phyloP scores from a whole-genome alignment of 2,113 vertebrate species.

The Chlamydotis undulata region DNA sequence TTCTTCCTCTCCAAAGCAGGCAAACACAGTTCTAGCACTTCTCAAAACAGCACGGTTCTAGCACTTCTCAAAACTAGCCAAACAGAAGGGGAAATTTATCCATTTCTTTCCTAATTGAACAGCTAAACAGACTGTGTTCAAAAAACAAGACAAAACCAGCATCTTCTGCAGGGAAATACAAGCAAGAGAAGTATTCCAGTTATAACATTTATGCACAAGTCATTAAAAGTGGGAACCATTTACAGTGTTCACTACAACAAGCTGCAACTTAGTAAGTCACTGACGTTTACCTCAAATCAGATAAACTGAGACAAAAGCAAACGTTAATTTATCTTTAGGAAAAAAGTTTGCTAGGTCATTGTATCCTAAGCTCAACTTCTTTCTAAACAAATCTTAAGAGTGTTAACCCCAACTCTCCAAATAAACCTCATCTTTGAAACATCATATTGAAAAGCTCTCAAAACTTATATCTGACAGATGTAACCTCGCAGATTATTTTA shows the following conservation, averaged over 20 bases:
- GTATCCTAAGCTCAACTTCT: background rate
- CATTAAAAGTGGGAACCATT: background rate
- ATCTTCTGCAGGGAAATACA: background rate
- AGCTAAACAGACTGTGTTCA: background rate
- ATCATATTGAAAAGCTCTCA: background rate
- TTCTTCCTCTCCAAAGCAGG: background rate
- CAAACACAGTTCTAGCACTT: background rate
- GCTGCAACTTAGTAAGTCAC: background rate
- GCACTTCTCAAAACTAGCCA: background rate
- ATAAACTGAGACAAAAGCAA: conserved; percentile 4
- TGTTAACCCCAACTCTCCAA: background rate
- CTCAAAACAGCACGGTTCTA: too few species aligned
- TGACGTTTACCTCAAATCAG: background rate
- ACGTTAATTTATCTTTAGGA: background rate
- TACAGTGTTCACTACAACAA: background rate
- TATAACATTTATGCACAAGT: background rate
- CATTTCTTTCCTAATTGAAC: background rate
- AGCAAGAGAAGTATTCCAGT: background rate
- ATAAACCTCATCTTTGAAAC: background rate
- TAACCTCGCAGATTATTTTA: background rate
- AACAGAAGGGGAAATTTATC: background rate
- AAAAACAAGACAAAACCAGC: background rate
- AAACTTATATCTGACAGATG: background rate
- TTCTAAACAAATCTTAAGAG: background rate
- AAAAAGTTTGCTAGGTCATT: background rate